Percentiles rank a stretch among this genome's conserved stretches.
Evolutionary conservation across 2,888 invertebrate species (phyloP).

Genomic region (Sesamia inferens): DNA sequence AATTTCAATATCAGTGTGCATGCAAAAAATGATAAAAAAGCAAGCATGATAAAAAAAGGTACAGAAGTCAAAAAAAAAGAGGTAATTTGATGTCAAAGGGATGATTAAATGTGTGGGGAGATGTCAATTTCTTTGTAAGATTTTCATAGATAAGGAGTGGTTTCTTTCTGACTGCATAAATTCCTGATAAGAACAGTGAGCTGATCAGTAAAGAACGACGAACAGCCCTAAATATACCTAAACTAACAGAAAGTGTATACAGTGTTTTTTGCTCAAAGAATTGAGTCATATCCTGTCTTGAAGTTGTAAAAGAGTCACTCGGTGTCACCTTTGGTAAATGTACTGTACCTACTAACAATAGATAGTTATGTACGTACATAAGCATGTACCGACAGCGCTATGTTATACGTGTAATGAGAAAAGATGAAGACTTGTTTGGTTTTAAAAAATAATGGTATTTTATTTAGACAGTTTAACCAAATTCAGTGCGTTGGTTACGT

Average conservation of each 20-base stretch:
- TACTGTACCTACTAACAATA: conserved; percentile 47
- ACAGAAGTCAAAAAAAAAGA: too few species aligned
- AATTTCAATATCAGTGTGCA: too few species aligned
- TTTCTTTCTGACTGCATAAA: background rate
- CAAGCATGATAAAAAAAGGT: too few species aligned
- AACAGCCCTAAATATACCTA: conserved; percentile 53
- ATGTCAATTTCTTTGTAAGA: background rate
- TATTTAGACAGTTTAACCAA: background rate
- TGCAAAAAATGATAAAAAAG: too few species aligned
- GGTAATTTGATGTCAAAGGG: too few species aligned
- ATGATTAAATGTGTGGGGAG: too few species aligned
- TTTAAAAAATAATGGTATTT: background rate
- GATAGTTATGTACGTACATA: background rate
- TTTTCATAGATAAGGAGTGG: background rate
- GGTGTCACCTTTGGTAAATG: conserved; percentile 73
- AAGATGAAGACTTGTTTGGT: conserved; percentile 10
- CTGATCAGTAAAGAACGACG: background rate
- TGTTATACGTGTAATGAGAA: background rate
- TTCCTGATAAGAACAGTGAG: background rate
- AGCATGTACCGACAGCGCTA: conserved; percentile 7
- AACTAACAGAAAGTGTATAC: conserved; percentile 63
- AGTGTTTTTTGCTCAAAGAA: conserved; percentile 60
- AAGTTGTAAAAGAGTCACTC: conserved; percentile 73
- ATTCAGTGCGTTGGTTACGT: background rate
- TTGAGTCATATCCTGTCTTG: conserved; percentile 79